Percentiles rank a stretch among this genome's conserved stretches.
phyloP scores from a whole-genome alignment of 2,113 vertebrate genomes.

The Oryzias javanicus region DNA sequence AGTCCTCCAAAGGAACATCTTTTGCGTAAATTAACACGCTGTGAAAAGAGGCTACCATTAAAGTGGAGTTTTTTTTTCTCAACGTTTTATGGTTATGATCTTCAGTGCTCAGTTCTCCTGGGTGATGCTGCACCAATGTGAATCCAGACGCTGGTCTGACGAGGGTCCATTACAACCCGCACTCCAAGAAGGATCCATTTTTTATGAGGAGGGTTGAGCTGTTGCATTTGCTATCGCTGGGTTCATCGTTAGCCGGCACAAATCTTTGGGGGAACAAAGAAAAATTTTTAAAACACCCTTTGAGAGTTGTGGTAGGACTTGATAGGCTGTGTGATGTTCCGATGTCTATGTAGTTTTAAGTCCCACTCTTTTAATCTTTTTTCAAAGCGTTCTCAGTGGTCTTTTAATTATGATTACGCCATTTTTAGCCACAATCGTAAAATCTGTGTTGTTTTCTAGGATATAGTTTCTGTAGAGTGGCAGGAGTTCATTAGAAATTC shows the following conservation, averaged over 20 bases:
- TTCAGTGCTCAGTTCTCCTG: constrained; percentile 40
- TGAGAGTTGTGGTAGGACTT: neutral
- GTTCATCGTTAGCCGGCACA: neutral
- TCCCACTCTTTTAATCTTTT: no score
- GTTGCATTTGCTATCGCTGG: constrained; percentile 29
- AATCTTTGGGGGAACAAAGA: constrained; percentile 9
- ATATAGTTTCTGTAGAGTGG: no score
- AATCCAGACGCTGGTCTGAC: constrained; percentile 61
- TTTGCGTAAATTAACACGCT: constrained; percentile 56
- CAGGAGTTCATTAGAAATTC: no score
- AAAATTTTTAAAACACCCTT: constrained; percentile 4
- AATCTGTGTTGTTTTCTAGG: no score
- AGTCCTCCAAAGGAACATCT: constrained; percentile 40
- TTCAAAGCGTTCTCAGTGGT: no score
- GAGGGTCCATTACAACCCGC: constrained; percentile 57
- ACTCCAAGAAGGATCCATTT: constrained; percentile 57
- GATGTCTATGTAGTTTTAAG: no score
- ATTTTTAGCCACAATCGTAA: no score
- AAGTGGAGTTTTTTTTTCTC: constrained; percentile 27
- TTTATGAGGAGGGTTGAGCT: constrained; percentile 61
- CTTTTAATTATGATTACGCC: no score
- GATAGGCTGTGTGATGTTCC: no score
- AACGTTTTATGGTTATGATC: constrained; percentile 54
- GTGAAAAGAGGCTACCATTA: constrained; percentile 31
- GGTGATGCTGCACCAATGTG: constrained; percentile 48